Evolutionary conservation across 2,797 vertebrate species (phyloP).

Genomic region (Paramormyrops hopkinsi): DNA sequence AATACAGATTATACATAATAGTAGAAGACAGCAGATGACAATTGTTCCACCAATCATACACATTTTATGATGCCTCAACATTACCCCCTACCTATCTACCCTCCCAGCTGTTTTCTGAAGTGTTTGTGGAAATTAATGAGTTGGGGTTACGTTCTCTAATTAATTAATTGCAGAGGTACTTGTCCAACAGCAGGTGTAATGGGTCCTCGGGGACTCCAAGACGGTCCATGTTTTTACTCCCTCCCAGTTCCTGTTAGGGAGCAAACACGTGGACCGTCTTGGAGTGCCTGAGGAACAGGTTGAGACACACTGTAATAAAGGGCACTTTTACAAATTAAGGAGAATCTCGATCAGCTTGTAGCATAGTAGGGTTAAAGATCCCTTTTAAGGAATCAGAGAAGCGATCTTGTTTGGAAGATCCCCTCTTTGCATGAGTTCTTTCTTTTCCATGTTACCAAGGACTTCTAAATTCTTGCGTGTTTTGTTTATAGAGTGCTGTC

Average conservation of each 20-base stretch:
- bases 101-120: neutral
- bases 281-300: neutral
- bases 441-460: neutral
- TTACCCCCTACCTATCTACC: neutral
- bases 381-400: neutral
- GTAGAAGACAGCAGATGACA: neutral
- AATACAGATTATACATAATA: neutral
- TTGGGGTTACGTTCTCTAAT: constrained; percentile 14
- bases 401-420: neutral
- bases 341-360: neutral
- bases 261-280: neutral
- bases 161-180: constrained; percentile 23
- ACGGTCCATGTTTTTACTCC: neutral
- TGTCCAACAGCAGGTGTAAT: constrained; percentile 23
- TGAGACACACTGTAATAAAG: neutral
- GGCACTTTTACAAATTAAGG: neutral
- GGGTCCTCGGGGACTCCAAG: neutral
- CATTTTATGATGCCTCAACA: neutral
- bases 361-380: neutral
- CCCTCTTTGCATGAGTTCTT: neutral
- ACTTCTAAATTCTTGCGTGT: neutral
- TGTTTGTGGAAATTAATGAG: constrained; percentile 25
- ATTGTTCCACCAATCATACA: neutral
- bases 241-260: neutral
- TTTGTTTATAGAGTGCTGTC: neutral